These are phyloP conservation scores for Dreissena polymorpha DNA, from an alignment of 1,140 invertebrate species.

Conservation along the genomic window DNA sequence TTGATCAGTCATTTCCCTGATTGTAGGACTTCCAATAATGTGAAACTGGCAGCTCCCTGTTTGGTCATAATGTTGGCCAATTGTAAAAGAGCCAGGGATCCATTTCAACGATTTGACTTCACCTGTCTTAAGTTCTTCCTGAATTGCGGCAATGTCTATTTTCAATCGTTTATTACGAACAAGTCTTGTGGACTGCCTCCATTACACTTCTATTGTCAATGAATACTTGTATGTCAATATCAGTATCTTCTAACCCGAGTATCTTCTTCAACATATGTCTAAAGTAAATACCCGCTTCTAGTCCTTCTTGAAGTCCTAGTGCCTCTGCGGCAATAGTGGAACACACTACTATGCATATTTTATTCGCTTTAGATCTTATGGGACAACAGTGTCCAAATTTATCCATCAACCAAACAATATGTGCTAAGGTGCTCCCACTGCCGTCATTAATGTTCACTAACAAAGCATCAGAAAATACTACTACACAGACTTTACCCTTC, in stretches of 20 bases:
- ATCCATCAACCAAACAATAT: no score
- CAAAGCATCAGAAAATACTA: no score
- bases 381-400: no score
- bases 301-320: no score
- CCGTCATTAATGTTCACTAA: no score
- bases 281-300: no score
- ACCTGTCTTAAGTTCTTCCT: constrained; percentile 4
- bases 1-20: constrained; percentile 9
- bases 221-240: constrained; percentile 26
- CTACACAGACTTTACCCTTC: no score
- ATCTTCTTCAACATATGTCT: constrained; percentile 2
- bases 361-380: no score
- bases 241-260: constrained; percentile 16
- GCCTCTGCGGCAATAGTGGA: no score
- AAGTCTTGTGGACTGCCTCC: constrained; percentile 42
- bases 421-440: no score
- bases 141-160: constrained; percentile 45
- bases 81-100: constrained; percentile 24
- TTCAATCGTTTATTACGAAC: constrained; percentile 14
- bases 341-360: no score
- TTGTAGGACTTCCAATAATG: not conserved
- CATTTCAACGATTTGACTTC: constrained; percentile 48
- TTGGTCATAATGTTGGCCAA: constrained; percentile 42
- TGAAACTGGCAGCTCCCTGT: not conserved
- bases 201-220: constrained; percentile 55